Percentiles rank a stretch among this genome's conserved stretches.
Evolutionary conservation across 2,113 vertebrate genomes (phyloP).

Genomic region (Campylomormyrus numenius): DNA sequence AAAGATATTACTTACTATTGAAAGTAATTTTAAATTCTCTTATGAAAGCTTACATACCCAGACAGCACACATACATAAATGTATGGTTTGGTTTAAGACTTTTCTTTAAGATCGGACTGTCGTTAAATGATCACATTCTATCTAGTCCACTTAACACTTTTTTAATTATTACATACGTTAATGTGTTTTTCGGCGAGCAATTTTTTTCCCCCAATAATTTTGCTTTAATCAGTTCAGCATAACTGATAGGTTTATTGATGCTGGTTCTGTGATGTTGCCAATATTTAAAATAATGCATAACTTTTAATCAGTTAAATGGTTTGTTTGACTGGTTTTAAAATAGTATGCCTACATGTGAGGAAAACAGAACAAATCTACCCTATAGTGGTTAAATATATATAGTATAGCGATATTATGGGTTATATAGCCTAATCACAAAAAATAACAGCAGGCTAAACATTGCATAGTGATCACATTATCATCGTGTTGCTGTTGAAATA

Average conservation of each 20-base stretch:
- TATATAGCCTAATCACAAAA: too few species aligned
- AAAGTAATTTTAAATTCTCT: neutral
- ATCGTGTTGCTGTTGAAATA: neutral
- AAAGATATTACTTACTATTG: neutral
- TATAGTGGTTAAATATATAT: neutral
- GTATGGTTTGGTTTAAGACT: too few species aligned
- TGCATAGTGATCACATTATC: neutral
- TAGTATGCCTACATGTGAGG: neutral
- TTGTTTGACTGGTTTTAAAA: neutral
- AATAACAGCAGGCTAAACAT: too few species aligned
- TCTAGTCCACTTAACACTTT: neutral
- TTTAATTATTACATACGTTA: neutral
- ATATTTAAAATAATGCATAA: neutral
- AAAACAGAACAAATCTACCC: neutral
- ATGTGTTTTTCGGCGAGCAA: neutral
- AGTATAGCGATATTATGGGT: too few species aligned
- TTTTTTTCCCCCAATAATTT: neutral
- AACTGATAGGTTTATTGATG: neutral
- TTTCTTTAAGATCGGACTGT: neutral
- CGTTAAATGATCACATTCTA: neutral
- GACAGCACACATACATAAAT: neutral
- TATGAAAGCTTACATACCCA: neutral
- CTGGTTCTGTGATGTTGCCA: neutral
- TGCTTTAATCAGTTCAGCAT: neutral
- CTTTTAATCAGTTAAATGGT: neutral